phyloP scores from a whole-genome alignment of 2,113 vertebrate genomes.

The Phycodurus eques region DNA sequence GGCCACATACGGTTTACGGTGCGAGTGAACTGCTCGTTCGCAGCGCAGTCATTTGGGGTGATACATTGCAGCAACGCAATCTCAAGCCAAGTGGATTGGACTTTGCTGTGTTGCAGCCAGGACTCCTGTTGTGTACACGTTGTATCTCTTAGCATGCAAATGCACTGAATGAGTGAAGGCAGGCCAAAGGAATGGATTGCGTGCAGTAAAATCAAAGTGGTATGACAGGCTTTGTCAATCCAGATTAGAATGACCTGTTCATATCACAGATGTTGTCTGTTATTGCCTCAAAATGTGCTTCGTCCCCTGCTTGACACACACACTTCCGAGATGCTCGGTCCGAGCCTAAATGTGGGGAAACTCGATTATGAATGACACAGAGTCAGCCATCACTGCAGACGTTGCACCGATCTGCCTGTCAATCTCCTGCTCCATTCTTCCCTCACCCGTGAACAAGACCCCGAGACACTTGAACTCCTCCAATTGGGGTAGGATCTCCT shows the following conservation, averaged over 20 bases:
- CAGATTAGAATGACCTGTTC: conserved; percentile 9
- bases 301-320: background rate
- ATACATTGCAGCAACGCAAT: conserved; percentile 21
- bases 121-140: conserved; percentile 25
- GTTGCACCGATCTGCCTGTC: no score
- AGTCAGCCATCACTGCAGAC: no score
- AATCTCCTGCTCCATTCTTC: no score
- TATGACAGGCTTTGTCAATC: conserved; percentile 3
- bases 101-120: conserved; percentile 12
- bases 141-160: conserved; percentile 45
- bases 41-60: conserved; percentile 17
- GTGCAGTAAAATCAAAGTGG: background rate
- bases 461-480: no score
- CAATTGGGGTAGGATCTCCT: no score
- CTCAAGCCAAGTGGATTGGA: conserved; percentile 9
- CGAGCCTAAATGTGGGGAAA: background rate
- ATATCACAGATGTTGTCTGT: background rate
- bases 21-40: background rate
- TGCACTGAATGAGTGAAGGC: conserved; percentile 3
- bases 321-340: background rate
- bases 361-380: background rate
- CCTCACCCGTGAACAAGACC: no score
- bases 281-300: background rate
- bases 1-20: conserved; percentile 1
- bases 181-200: conserved; percentile 14